phyloP scores from a whole-genome alignment of 2,797 vertebrate species.

The Micromesistius poutassou region DNA sequence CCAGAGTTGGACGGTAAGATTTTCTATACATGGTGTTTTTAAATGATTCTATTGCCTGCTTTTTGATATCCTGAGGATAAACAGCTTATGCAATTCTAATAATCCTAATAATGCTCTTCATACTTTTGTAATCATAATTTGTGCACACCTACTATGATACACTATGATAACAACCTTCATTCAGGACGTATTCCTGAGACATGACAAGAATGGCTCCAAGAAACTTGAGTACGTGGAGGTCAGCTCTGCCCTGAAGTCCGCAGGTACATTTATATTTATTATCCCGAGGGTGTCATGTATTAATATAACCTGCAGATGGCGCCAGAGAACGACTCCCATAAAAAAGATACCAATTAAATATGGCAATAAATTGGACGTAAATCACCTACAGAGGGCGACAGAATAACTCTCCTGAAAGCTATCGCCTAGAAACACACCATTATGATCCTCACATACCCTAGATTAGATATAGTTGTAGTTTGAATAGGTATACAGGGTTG shows the following conservation, averaged over 20 bases:
- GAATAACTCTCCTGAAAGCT: neutral
- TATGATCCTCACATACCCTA: neutral
- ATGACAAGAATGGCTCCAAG: conserved; percentile 1
- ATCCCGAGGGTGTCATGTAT: neutral
- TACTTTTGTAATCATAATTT: neutral
- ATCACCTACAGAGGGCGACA: neutral
- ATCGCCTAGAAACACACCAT: neutral
- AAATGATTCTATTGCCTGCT: neutral
- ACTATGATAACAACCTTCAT: neutral
- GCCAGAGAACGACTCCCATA: conserved; percentile 2
- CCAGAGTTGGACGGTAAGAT: conserved; percentile 71
- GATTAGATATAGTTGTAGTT: neutral
- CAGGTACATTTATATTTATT: neutral
- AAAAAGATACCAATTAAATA: neutral
- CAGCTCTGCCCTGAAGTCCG: neutral
- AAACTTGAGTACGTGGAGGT: neutral
- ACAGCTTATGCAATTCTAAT: neutral
- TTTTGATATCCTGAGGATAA: neutral
- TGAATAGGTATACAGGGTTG: no score
- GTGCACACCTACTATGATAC: neutral
- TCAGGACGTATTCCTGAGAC: neutral
- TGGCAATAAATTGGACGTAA: neutral
- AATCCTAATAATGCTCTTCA: neutral
- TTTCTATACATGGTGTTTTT: neutral
- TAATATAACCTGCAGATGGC: conserved; percentile 37